Conservation (phyloP, 2,888 invertebrate genomes). For the Dryadula phaetusa region DNA sequence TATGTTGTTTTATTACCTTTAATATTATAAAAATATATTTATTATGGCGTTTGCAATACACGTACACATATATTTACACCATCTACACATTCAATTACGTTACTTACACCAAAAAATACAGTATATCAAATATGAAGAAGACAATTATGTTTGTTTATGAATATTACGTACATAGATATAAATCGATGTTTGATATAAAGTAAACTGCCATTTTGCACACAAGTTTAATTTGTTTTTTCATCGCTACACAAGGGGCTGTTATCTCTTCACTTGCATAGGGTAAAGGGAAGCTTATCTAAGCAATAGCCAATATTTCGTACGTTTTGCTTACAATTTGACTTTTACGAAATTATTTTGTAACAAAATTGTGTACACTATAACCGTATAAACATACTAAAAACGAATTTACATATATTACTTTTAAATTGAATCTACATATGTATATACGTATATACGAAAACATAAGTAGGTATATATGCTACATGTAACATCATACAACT, state of each 20-base stretch:
- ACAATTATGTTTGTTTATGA: neutral
- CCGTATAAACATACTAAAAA: too few species aligned
- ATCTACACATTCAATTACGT: neutral
- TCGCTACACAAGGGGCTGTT: constrained; percentile 19
- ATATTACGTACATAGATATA: neutral
- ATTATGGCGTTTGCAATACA: too few species aligned
- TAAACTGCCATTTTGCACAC: neutral
- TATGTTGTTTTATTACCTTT: neutral
- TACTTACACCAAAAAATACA: neutral
- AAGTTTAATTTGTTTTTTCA: constrained; percentile 8
- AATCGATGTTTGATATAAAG: neutral
- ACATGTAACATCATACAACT: neutral
- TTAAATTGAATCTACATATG: too few species aligned
- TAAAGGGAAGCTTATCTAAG: constrained; percentile 29
- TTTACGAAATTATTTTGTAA: neutral
- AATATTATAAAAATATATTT: neutral
- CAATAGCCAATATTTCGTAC: constrained; percentile 20
- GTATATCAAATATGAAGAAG: neutral
- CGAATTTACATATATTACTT: too few species aligned
- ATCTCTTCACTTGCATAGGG: constrained; percentile 19
- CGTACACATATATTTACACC: neutral
- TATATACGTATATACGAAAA: neutral
- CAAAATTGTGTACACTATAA: neutral
- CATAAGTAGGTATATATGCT: too few species aligned
- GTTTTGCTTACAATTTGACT: neutral